Conservation (phyloP, 1,140 invertebrate species). For the Pogonus chalceus region DNA sequence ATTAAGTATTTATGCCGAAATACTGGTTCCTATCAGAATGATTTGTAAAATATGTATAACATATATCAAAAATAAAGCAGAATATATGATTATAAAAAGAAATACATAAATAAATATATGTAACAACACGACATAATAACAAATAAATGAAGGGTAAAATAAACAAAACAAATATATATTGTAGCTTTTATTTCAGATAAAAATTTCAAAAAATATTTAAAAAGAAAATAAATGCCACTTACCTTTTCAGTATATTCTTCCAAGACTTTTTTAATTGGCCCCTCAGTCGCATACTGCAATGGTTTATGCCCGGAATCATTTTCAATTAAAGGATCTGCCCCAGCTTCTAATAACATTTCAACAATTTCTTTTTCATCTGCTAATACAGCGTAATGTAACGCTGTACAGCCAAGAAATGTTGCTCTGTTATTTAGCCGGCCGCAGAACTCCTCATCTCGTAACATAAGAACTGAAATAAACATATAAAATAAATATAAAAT, state of each 20-base stretch:
- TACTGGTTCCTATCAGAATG: too few species aligned
- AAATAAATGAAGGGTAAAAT: too few species aligned
- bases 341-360: constrained; percentile 48
- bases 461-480: constrained; percentile 25
- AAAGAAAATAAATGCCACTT: too few species aligned
- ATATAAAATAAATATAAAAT: neutral
- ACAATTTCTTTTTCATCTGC: constrained; percentile 55
- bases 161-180: too few species aligned
- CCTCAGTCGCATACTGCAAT: constrained; percentile 61
- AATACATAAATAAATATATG: too few species aligned
- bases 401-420: constrained; percentile 75
- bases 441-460: constrained; percentile 26
- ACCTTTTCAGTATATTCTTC: constrained; percentile 42
- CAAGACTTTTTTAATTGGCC: constrained; percentile 26
- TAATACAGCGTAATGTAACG: constrained; percentile 82
- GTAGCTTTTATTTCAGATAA: too few species aligned
- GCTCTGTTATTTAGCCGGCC: constrained; percentile 36
- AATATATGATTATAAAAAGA: too few species aligned
- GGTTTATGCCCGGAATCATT: constrained; percentile 72
- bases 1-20: too few species aligned
- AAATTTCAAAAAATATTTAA: too few species aligned
- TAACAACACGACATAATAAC: too few species aligned
- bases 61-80: constrained; percentile 10
- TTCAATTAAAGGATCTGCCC: constrained; percentile 60
- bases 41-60: too few species aligned